Evolutionary conservation across 2,797 vertebrate species (phyloP), one percentile per base, ranked within the genome.

Genomic region (Rhadinocentrus ornatus): DNA sequence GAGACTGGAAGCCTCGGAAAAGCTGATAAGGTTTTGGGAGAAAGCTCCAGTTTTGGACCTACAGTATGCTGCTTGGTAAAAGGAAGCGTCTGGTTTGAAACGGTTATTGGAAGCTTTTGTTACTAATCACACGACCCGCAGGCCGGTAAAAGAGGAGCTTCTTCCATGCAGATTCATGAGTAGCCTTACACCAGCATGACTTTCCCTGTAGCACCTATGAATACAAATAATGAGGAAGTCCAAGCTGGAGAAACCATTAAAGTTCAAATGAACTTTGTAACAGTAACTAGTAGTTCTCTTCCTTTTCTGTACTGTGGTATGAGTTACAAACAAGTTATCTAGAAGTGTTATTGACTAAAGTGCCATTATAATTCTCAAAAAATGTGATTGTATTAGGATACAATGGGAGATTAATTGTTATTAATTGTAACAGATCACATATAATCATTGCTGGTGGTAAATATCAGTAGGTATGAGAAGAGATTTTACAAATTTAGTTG

Each of bases 261-360:
- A 64, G 29, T 71, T 76, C 67, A 53, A 89, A 91, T 91, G 93
- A 94, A 94, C 93, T 81, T 91, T 86, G 70, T 78, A 68, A 71
- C 59, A 26, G 67, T 26, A 32, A 77, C 60, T 66, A 53, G 56
- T 24, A 13, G 81, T 77, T 75, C 83, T 67, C 57, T 78, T 69
- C 52, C 41, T 63, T 62, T 53, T 73, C 78, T 27, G 63, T 75
- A 68, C 77, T 53, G 73, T 77, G 80, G 75, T 82, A 74, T 57
- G 81, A 68, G 73, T 86, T 77, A 66, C 70, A 75, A 69, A 70
- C 67, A 41, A 22, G 16, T 63, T 70, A 77, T 87, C 53, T 85
- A 44, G 60, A 65, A 80, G 84, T 87, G 20, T 86, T 83, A 77
- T 78, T 75, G 68, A 79, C 46, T 69, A 62, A 90, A 91, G 92